These are phyloP conservation scores for Arctopsyche grandis DNA, from an alignment of 1,140 invertebrate genomes.

Conservation along the genomic window DNA sequence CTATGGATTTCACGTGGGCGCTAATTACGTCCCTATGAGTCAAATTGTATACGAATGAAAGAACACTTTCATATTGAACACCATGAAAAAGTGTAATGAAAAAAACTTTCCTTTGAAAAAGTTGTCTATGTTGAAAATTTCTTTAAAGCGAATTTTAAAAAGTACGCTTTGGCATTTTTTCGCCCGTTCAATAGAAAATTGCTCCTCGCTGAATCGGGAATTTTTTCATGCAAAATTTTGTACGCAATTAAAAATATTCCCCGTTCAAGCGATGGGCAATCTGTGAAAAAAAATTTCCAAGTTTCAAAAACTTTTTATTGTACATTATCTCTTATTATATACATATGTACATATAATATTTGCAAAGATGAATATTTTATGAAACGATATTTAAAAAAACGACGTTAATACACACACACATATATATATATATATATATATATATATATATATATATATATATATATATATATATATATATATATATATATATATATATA, in stretches of 20 bases:
- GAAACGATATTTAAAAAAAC: too few species aligned
- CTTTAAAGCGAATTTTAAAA: conserved; percentile 7
- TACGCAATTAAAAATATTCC: conserved; percentile 13
- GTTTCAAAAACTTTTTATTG: conserved; percentile 1
- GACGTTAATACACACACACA: too few species aligned
- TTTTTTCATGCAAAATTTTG: neutral
- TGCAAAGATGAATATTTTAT: too few species aligned
- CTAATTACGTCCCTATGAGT: too few species aligned
- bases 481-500: too few species aligned
- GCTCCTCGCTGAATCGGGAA: conserved; percentile 5
- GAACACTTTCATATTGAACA: neutral
- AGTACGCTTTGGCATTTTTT: conserved; percentile 14
- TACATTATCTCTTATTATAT: too few species aligned
- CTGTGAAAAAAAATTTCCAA: conserved; percentile 6
- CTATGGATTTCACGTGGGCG: too few species aligned
- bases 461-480: too few species aligned
- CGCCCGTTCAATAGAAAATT: conserved; percentile 18
- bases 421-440: too few species aligned
- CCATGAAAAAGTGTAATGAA: conserved; percentile 17
- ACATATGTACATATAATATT: too few species aligned
- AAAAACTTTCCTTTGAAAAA: neutral
- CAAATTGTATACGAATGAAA: neutral
- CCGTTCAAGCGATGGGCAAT: conserved; percentile 18
- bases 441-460: too few species aligned
- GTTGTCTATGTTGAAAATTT: conserved; percentile 3